Evolutionary conservation across 2,797 vertebrate genomes (phyloP).

Genomic region (Chelonia mydas): DNA sequence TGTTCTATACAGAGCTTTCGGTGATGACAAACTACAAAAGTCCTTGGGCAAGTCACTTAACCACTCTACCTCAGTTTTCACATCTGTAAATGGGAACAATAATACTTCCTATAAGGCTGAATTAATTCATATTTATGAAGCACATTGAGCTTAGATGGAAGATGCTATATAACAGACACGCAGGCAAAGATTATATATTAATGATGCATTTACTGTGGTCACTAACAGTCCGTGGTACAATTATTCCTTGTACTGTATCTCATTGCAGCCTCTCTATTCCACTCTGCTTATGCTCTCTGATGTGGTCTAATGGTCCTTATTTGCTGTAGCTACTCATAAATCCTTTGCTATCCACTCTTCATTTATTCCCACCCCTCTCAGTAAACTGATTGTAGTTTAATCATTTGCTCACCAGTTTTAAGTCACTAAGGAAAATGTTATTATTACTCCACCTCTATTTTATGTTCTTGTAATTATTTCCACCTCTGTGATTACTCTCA

Average conservation of each 20-base stretch:
- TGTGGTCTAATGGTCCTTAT: not conserved
- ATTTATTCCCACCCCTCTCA: constrained; percentile 9
- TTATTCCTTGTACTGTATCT: not conserved
- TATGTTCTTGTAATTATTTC: constrained; percentile 67
- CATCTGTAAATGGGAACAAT: not conserved
- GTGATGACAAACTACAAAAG: not conserved
- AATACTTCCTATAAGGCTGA: not conserved
- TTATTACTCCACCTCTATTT: constrained; percentile 60
- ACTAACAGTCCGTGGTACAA: not conserved
- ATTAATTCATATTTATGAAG: not conserved
- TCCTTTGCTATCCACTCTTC: not conserved
- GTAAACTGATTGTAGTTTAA: constrained; percentile 10
- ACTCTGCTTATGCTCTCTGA: not conserved
- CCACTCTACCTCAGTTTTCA: not conserved
- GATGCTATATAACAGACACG: not conserved
- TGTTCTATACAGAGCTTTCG: not conserved
- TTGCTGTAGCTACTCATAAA: not conserved
- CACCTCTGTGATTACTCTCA: constrained; percentile 62
- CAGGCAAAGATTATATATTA: not conserved
- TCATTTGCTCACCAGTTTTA: constrained; percentile 43
- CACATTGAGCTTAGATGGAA: not conserved
- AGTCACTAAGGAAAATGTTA: constrained; percentile 38
- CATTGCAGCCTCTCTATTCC: not conserved
- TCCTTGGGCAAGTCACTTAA: not conserved
- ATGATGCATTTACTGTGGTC: accelerated